Conservation (phyloP, 2,113 vertebrate species). For the Muntiacus muntjak region DNA sequence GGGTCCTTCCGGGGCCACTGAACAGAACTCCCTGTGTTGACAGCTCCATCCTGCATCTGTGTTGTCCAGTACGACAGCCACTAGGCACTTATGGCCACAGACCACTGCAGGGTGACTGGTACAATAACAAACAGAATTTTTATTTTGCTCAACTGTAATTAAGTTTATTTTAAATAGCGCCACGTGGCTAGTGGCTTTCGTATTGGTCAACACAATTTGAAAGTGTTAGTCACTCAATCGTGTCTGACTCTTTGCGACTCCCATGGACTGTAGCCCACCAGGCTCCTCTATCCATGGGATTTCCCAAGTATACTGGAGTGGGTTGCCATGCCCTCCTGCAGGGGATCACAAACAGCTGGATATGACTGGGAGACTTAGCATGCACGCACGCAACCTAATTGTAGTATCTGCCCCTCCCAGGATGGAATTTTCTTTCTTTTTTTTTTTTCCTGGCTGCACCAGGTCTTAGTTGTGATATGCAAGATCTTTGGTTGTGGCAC, state of each 20-base stretch:
- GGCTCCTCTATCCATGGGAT: neutral
- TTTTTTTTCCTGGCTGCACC: neutral
- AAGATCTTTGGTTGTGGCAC: neutral
- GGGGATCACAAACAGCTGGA: neutral
- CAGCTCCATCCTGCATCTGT: neutral
- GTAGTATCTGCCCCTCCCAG: neutral
- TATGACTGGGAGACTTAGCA: neutral
- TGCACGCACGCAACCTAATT: rapidly evolving
- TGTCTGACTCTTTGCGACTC: rapidly evolving
- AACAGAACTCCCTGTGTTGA: too few relatives aligned
- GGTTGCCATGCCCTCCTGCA: neutral
- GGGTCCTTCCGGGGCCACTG: neutral
- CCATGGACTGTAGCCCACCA: neutral
- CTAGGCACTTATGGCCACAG: neutral
- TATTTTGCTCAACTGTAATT: neutral
- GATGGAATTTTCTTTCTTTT: neutral
- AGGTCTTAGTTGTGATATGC: neutral
- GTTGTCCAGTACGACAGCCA: neutral
- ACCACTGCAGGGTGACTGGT: neutral
- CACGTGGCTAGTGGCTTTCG: neutral
- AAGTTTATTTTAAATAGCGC: neutral
- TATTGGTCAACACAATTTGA: neutral
- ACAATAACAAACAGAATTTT: neutral
- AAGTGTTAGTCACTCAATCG: neutral
- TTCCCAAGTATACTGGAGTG: neutral